phyloP scores from a whole-genome alignment of 2,113 vertebrate genomes.

The Rana temporaria region DNA sequence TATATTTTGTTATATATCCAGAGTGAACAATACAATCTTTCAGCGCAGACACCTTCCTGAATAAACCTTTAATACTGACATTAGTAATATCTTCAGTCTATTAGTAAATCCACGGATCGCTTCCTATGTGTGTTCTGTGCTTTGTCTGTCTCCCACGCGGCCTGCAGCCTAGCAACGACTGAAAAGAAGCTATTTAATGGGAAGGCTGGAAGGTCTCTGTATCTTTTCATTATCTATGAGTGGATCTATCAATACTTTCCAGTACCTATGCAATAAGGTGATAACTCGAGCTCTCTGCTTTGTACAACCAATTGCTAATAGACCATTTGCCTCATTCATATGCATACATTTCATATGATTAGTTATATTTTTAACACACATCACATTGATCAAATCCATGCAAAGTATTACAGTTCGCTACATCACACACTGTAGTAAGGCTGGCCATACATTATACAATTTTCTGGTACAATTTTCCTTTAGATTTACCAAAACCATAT shows the following conservation, averaged over 20 bases:
- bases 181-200: conserved; percentile 6
- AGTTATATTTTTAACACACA: background rate
- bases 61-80: conserved; percentile 7
- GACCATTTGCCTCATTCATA: background rate
- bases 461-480: too few relatives aligned
- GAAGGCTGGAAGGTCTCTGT: background rate
- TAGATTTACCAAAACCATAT: too few relatives aligned
- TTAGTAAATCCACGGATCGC: background rate
- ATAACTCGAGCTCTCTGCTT: background rate
- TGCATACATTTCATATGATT: background rate
- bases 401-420: too few relatives aligned
- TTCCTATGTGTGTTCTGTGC: conserved; percentile 3
- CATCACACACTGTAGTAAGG: too few relatives aligned
- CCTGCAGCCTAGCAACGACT: conserved; percentile 36
- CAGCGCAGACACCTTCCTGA: background rate
- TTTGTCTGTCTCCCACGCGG: conserved; percentile 36
- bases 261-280: background rate
- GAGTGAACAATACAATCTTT: conserved; percentile 10
- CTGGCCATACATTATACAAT: too few relatives aligned
- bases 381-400: too few relatives aligned
- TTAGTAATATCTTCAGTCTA: background rate
- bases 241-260: background rate
- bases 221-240: background rate
- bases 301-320: background rate
- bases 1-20: background rate